Evolutionary conservation across 2,113 vertebrate species (phyloP).

Genomic region (Plectropomus leopardus): DNA sequence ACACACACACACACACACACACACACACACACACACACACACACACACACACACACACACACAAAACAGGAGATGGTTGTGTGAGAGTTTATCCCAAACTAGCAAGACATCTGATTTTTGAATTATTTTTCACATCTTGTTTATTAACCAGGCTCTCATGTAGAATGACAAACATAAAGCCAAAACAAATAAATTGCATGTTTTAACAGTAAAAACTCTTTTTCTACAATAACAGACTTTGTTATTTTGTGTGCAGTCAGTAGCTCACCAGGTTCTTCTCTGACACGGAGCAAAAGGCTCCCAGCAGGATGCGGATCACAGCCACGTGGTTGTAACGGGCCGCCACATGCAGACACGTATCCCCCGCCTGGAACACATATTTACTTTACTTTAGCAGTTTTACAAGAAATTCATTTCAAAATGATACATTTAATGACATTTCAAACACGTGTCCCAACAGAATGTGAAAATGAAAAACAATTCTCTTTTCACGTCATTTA

Average conservation of each 20-base stretch:
- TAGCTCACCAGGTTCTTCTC: conserved; percentile 96
- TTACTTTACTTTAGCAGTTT: neutral
- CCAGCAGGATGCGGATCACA: conserved; percentile 93
- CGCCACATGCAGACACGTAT: conserved; percentile 95
- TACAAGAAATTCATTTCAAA: neutral
- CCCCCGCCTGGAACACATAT: conserved; percentile 89
- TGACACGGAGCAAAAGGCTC: conserved; percentile 95
- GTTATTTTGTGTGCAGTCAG: neutral
- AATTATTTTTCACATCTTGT: neutral
- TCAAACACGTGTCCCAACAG: neutral
- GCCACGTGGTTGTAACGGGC: conserved; percentile 96
- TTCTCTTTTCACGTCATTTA: too few relatives aligned
- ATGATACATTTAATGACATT: neutral
- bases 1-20: conserved; percentile 18
- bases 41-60: neutral
- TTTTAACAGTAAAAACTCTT: too few relatives aligned
- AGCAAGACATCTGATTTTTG: neutral
- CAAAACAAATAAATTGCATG: neutral
- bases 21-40: conserved; percentile 12
- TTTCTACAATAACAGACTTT: too few relatives aligned
- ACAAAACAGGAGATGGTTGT: neutral
- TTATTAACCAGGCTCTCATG: neutral
- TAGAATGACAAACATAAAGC: neutral
- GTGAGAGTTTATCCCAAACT: neutral
- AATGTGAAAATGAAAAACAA: neutral